Conservation (phyloP, 2,888 invertebrate species). For the Protodeltote pygarga region DNA sequence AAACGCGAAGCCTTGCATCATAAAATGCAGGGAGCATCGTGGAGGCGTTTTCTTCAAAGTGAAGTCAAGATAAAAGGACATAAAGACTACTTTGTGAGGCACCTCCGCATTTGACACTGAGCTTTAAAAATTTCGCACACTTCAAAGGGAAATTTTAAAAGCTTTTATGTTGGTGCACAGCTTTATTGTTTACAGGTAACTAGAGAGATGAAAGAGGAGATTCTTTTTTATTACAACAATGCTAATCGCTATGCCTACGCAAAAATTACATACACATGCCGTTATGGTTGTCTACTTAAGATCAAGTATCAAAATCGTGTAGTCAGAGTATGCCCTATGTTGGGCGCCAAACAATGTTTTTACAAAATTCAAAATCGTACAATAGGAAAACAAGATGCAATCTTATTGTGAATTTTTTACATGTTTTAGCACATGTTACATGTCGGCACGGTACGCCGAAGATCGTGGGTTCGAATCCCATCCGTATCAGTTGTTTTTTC, state of each 20-base stretch:
- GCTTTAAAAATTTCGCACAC: conserved; percentile 40
- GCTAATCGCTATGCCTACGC: no score
- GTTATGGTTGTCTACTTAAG: no score
- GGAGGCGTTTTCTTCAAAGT: conserved; percentile 41
- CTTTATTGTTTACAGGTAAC: conserved; percentile 13
- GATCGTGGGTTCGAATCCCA: no score
- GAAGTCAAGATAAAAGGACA: conserved; percentile 45
- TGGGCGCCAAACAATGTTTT: conserved; percentile 21
- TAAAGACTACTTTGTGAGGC: conserved; percentile 35
- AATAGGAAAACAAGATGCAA: conserved; percentile 3
- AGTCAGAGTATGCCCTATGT: background rate
- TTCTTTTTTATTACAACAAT: background rate
- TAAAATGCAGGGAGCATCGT: conserved; percentile 35
- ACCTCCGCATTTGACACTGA: conserved; percentile 39
- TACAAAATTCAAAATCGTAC: background rate
- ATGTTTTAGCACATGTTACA: no score
- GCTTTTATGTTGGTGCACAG: conserved; percentile 29
- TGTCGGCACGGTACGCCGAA: no score
- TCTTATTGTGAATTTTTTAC: no score
- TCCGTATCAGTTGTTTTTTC: no score
- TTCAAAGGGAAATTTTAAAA: conserved; percentile 42
- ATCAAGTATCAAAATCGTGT: background rate
- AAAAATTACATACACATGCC: no score
- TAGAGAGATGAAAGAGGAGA: background rate
- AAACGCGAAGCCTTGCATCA: conserved; percentile 29